Evolutionary conservation across 2,113 vertebrate genomes (phyloP).

Genomic region (Anhinga rufa): DNA sequence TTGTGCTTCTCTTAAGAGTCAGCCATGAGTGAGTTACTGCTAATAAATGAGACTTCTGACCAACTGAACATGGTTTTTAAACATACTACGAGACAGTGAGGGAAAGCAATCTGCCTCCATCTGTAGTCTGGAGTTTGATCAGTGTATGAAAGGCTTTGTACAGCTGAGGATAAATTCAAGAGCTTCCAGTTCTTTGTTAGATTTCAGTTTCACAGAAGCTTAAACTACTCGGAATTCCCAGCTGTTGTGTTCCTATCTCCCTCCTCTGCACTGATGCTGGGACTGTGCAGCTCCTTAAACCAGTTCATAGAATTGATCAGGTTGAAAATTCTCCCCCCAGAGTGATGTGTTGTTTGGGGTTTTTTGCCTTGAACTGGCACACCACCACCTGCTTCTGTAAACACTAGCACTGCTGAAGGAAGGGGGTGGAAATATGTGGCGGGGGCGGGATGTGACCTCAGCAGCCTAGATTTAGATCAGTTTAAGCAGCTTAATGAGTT

Average conservation of each 20-base stretch:
- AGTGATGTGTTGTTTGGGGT: neutral
- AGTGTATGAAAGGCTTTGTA: neutral
- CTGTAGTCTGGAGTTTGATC: neutral
- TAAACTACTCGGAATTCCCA: constrained; percentile 5
- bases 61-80: neutral
- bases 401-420: neutral
- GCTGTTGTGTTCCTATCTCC: neutral
- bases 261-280: neutral
- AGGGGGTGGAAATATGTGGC: constrained; percentile 31
- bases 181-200: neutral
- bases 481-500: constrained; percentile 68
- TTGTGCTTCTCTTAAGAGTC: neutral
- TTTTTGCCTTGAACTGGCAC: neutral
- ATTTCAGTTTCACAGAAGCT: neutral
- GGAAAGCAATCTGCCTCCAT: neutral
- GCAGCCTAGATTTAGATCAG: constrained; percentile 61
- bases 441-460: constrained; percentile 60
- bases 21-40: neutral
- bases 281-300: neutral
- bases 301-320: neutral
- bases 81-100: neutral
- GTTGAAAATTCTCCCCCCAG: neutral
- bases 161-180: neutral
- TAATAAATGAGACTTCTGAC: neutral
- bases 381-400: constrained; percentile 27